Evolutionary conservation across 2,797 vertebrate species (phyloP), one percentile per base, ranked within the genome.

Genomic region (Kryptolebias ocellatus): DNA sequence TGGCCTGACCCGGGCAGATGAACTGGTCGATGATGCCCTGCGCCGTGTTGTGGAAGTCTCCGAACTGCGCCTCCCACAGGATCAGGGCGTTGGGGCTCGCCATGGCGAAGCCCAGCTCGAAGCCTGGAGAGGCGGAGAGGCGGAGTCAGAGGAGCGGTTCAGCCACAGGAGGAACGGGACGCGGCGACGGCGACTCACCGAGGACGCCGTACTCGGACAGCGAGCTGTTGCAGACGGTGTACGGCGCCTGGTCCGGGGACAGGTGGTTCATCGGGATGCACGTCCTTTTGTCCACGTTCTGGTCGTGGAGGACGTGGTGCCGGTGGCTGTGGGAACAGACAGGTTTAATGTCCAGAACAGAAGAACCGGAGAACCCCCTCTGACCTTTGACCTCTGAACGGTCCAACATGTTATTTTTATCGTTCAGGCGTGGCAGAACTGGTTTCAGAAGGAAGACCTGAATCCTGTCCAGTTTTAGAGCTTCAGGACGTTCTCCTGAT

Each of bases 201-300:
- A 99, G 89, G 28, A 98, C 96, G 0, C 96, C 97, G 0, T 98
- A 98, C 79, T 99, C 97, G 0, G 97, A 99, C 61, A 99, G 92
- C 0, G 96, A 98, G 88, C 97, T 98, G 92, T 99, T 98, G 89
- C 97, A 99, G 63, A 98, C 97, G 0, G 97, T 99, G 81, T 99
- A 99, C 0, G 96, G 95, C 6, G 96, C 96, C 91, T 98, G 97
- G 87, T 95, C 94, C 0, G 95, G 91, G 76, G 95, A 94, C 0
- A 98, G 72, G 81, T 97, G 95, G 92, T 98, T 98, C 97, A 98
- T 98, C 72, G 97, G 97, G 63, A 99, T 96, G 44, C 97, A 98
- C 53, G 85, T 97, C 78, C 94, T 93, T 92, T 98, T 98, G 85
- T 98, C 97, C 62, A 98, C 95, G 0, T 98, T 98, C 91, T 98